Percentiles rank a stretch among this genome's conserved stretches.
Conservation (phyloP, 92 coral and sea anemone genomes). For the Bergia sp. region DNA sequence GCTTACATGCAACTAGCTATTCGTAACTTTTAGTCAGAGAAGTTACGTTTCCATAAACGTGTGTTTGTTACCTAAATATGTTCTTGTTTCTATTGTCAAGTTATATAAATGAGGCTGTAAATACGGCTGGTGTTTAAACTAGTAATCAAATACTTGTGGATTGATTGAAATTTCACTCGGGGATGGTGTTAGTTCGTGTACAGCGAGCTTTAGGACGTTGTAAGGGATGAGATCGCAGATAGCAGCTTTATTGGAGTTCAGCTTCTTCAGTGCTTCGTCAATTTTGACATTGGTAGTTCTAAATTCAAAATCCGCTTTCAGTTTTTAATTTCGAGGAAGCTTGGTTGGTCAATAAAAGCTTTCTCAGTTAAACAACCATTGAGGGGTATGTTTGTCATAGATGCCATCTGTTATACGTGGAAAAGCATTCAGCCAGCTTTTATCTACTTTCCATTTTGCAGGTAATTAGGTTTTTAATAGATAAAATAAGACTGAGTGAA, state of each 20-base stretch:
- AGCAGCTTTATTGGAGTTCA: slow-evolving; percentile 28
- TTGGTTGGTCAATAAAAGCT: background rate
- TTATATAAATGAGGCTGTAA: no score
- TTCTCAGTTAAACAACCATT: background rate
- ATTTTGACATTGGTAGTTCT: background rate
- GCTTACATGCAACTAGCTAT: no score
- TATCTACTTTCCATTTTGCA: no score
- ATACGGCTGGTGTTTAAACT: no score
- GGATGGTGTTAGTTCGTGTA: slow-evolving; percentile 31
- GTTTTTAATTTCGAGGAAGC: background rate
- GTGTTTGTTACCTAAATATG: no score
- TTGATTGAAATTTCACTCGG: background rate
- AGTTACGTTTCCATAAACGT: no score
- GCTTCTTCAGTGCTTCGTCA: background rate
- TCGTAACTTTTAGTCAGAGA: no score
- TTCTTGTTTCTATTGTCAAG: no score
- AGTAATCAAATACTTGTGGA: no score
- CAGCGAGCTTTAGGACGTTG: slow-evolving; percentile 37
- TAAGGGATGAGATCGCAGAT: slow-evolving; percentile 23
- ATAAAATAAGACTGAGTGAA: no score
- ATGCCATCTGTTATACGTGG: background rate
- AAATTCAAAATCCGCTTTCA: background rate
- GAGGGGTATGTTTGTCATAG: background rate
- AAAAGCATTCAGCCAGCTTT: background rate
- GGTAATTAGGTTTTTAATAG: no score